Evolutionary conservation across 2,888 invertebrate genomes (phyloP).

Genomic region (Pyrgus malvae): DNA sequence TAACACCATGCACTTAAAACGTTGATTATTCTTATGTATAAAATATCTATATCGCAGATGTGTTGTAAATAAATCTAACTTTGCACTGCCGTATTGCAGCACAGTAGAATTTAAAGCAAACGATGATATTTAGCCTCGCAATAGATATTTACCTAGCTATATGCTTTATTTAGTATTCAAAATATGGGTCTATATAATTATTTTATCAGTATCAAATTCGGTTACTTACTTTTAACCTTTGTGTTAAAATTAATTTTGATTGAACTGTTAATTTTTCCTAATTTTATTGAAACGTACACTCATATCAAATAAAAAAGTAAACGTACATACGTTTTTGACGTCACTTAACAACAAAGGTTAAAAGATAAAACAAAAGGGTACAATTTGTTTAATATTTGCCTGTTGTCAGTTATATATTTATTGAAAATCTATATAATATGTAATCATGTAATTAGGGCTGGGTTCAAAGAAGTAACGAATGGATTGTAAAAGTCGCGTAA

Average conservation of each 20-base stretch:
- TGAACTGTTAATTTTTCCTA: too few species aligned
- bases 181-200: not conserved
- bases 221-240: conserved; percentile 3
- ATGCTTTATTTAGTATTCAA: conserved; percentile 8
- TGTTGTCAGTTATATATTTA: not conserved
- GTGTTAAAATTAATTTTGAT: conserved; percentile 3
- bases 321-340: too few species aligned
- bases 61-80: conserved; percentile 5
- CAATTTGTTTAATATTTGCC: not conserved
- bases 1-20: conserved; percentile 35
- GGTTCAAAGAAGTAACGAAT: conserved; percentile 4
- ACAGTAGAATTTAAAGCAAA: not conserved
- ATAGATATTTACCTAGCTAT: conserved; percentile 21
- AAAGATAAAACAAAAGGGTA: not conserved
- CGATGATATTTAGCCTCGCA: conserved; percentile 6
- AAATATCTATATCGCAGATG: not conserved
- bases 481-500: not conserved
- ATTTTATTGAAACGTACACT: too few species aligned
- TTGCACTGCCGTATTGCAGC: conserved; percentile 6
- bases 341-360: conserved; percentile 22
- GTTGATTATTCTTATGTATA: conserved; percentile 1
- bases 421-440: not conserved
- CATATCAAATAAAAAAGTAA: too few species aligned
- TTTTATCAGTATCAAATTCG: not conserved
- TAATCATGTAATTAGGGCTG: not conserved